phyloP scores from a whole-genome alignment of 2,888 invertebrate genomes.

The Athripsodes cinereus region DNA sequence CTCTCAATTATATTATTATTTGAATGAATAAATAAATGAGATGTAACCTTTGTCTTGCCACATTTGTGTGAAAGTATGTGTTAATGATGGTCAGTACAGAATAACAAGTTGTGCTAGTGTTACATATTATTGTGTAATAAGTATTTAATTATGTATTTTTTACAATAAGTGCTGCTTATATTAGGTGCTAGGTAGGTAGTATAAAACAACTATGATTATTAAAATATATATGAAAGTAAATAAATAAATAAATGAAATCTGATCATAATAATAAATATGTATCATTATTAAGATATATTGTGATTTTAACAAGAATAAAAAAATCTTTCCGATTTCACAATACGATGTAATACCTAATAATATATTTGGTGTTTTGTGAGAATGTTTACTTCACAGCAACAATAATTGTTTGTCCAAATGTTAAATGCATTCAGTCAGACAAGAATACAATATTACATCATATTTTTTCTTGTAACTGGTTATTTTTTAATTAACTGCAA shows the following conservation, averaged over 20 bases:
- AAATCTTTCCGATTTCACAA: neutral
- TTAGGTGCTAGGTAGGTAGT: slow-evolving; percentile 12
- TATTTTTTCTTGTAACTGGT: too few species aligned
- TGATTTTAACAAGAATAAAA: too few species aligned
- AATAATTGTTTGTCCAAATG: neutral
- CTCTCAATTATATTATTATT: too few species aligned
- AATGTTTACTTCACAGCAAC: neutral
- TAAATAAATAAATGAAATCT: neutral
- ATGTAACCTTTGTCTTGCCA: too few species aligned
- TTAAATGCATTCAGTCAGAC: too few species aligned
- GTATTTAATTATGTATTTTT: slow-evolving; percentile 1
- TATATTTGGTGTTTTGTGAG: neutral
- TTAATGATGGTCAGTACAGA: neutral
- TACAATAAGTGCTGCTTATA: slow-evolving; percentile 12
- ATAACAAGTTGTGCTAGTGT: neutral
- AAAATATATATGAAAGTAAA: neutral
- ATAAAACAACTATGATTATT: too few species aligned
- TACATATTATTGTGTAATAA: too few species aligned
- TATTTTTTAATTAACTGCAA: too few species aligned
- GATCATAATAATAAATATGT: neutral
- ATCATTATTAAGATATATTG: too few species aligned
- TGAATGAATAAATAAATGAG: too few species aligned
- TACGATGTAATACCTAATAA: neutral
- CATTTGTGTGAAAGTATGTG: too few species aligned
- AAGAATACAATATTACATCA: too few species aligned